Conservation (phyloP, 1,140 invertebrate species). For the Lycorma delicatula region DNA sequence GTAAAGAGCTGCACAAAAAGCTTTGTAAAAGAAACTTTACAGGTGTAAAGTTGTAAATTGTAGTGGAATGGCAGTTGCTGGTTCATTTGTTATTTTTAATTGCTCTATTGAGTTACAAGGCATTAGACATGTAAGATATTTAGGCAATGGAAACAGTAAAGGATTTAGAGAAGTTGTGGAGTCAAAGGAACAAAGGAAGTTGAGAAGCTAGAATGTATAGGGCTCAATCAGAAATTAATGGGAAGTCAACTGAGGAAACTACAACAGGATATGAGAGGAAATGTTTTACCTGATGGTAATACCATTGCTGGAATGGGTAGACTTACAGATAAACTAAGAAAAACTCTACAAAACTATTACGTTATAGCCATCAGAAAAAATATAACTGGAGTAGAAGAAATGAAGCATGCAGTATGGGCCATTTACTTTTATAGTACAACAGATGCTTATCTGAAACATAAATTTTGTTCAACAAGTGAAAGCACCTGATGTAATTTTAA, state of each 20-base stretch:
- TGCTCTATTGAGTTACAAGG: conserved; percentile 1
- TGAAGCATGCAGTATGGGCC: conserved; percentile 17
- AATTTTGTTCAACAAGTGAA: too few species aligned
- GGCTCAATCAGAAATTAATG: conserved; percentile 19
- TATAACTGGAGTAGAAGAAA: conserved; percentile 9
- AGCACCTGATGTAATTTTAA: too few species aligned
- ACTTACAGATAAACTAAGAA: not conserved
- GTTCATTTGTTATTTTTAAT: not conserved
- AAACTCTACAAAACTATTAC: conserved; percentile 15
- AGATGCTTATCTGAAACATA: too few species aligned
- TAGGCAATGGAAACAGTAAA: conserved; percentile 23
- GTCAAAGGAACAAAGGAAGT: conserved; percentile 16
- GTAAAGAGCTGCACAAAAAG: conserved; percentile 14
- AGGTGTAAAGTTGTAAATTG: too few species aligned
- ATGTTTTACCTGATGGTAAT: not conserved
- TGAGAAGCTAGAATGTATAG: conserved; percentile 19
- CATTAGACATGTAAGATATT: conserved; percentile 18
- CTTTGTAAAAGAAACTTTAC: too few species aligned
- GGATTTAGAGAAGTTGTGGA: conserved; percentile 6
- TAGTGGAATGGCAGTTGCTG: conserved; percentile 24
- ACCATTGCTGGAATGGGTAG: not conserved
- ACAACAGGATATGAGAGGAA: not conserved
- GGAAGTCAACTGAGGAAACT: conserved; percentile 2
- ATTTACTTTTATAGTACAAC: conserved; percentile 22
- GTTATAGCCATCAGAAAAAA: conserved; percentile 14